phyloP scores from a whole-genome alignment of 1,140 invertebrate species.

The Calliopsis andreniformis region DNA sequence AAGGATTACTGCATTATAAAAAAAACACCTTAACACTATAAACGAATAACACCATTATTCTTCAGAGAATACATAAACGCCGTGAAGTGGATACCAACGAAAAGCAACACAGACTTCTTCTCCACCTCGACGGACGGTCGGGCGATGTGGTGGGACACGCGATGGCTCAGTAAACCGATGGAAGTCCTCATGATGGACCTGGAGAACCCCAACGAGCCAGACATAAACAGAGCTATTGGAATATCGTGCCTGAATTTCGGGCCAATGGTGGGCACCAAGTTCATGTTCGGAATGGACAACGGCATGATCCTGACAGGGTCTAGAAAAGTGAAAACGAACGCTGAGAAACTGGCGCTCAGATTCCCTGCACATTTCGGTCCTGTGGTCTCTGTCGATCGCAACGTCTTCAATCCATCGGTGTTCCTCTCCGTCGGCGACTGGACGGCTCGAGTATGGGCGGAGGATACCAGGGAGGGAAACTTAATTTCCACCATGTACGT shows the following conservation, averaged over 20 bases:
- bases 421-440: slow-evolving; percentile 95
- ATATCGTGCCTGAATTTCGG: slow-evolving; percentile 93
- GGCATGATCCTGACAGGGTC: slow-evolving; percentile 90
- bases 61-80: slow-evolving; percentile 85
- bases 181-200: slow-evolving; percentile 91
- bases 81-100: slow-evolving; percentile 91
- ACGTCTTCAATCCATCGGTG: slow-evolving; percentile 92
- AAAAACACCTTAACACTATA: no score
- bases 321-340: slow-evolving; percentile 87
- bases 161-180: slow-evolving; percentile 90
- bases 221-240: slow-evolving; percentile 87
- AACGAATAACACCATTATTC: neutral
- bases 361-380: slow-evolving; percentile 92
- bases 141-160: slow-evolving; percentile 90
- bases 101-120: slow-evolving; percentile 93
- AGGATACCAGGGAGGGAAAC: slow-evolving; percentile 92
- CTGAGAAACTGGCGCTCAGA: slow-evolving; percentile 87
- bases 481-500: slow-evolving; percentile 88
- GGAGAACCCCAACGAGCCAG: slow-evolving; percentile 84
- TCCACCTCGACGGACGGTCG: slow-evolving; percentile 92
- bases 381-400: slow-evolving; percentile 90
- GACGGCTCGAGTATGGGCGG: slow-evolving; percentile 93
- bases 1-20: no score
- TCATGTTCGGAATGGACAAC: slow-evolving; percentile 76
- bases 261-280: slow-evolving; percentile 90